A percentile compares a stretch with the other conserved stretches of the same genome.
These are phyloP conservation scores for Nothocercus nigrocapillus DNA, from an alignment of 2,113 vertebrate species.

Conservation along the genomic window DNA sequence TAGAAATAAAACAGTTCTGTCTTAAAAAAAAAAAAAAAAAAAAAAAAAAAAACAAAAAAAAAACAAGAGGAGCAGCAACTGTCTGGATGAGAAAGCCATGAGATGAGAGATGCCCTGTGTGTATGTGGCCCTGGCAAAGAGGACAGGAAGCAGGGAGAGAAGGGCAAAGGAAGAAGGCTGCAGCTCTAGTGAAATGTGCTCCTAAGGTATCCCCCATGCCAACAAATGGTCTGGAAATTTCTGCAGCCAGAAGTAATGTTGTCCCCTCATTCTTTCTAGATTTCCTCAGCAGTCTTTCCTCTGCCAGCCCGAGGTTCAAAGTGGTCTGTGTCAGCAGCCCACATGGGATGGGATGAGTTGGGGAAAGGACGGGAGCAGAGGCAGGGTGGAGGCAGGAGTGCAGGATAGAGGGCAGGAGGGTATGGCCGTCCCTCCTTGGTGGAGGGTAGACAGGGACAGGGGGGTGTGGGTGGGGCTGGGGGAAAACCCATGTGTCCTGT, in stretches of 20 bases:
- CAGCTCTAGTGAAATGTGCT: background rate
- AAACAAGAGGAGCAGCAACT: background rate
- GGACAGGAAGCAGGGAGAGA: background rate
- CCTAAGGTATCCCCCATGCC: background rate
- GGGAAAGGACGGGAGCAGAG: background rate
- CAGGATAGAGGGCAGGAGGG: background rate
- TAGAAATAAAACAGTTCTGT: rapidly evolving
- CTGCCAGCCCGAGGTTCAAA: background rate
- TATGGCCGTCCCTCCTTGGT: rapidly evolving
- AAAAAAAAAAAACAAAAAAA: background rate
- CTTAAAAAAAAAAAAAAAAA: background rate
- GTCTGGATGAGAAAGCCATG: background rate
- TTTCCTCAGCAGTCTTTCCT: background rate
- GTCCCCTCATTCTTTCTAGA: background rate
- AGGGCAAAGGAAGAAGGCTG: background rate
- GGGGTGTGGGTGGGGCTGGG: background rate
- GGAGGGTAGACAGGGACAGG: background rate
- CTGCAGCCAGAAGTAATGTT: background rate
- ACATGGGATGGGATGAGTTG: background rate
- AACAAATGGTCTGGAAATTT: background rate
- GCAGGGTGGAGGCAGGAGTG: background rate
- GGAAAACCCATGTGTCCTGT: rapidly evolving
- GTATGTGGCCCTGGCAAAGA: background rate
- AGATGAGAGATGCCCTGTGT: background rate
- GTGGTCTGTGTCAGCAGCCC: background rate